phyloP scores from a whole-genome alignment of 2,888 invertebrate species.

The Boloria euphrosyne region DNA sequence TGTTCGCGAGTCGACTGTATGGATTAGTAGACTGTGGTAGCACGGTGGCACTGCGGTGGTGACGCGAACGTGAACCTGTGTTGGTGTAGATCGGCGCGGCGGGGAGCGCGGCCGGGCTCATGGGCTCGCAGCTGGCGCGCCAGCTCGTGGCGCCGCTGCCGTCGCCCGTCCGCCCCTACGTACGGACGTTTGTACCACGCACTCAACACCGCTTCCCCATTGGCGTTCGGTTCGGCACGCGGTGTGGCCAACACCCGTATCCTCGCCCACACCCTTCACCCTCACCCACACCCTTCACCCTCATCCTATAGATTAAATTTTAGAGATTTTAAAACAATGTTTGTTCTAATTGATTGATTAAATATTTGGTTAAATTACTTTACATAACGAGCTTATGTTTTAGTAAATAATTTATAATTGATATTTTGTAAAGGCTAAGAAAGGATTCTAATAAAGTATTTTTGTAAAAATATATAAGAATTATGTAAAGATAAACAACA shows the following conservation, averaged over 20 bases:
- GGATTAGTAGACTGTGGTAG: background rate
- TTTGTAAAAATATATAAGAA: too few species aligned
- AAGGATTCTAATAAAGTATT: too few species aligned
- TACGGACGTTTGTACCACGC: conserved; percentile 82
- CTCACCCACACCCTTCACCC: conserved; percentile 1
- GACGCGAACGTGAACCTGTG: conserved; percentile 46
- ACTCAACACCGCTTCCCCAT: conserved; percentile 80
- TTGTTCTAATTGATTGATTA: too few species aligned
- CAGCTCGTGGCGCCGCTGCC: conserved; percentile 83
- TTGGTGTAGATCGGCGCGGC: conserved; percentile 65
- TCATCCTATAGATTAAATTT: too few species aligned
- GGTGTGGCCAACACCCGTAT: conserved; percentile 30
- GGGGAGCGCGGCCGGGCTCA: conserved; percentile 66
- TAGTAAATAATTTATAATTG: too few species aligned
- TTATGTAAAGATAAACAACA: too few species aligned
- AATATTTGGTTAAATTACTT: too few species aligned
- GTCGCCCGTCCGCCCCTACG: conserved; percentile 77
- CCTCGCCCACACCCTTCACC: conserved; percentile 26
- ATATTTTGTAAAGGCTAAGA: too few species aligned
- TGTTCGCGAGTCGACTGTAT: background rate
- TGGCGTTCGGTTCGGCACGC: conserved; percentile 61
- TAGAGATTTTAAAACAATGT: too few species aligned
- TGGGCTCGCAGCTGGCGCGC: conserved; percentile 83
- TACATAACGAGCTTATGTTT: too few species aligned
- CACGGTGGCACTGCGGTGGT: background rate